These are phyloP conservation scores for Patella caerulea DNA, from an alignment of 2,888 invertebrate genomes.

Conservation along the genomic window DNA sequence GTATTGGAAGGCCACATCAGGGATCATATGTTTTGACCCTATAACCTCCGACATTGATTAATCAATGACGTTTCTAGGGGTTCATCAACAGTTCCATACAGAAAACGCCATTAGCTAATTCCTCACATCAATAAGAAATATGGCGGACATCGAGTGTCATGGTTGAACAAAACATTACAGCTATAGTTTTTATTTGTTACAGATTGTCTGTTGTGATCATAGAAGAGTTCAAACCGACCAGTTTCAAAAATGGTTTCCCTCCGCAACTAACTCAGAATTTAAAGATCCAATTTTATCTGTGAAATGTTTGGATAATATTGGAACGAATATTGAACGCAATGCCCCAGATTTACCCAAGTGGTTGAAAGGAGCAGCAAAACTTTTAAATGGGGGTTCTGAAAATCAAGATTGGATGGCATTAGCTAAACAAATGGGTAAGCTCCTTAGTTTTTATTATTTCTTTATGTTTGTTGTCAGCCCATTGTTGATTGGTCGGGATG, in stretches of 20 bases:
- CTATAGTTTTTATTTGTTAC: conserved; percentile 22
- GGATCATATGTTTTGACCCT: no score
- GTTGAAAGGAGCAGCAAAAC: conserved; percentile 71
- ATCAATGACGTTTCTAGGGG: no score
- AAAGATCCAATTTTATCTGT: conserved; percentile 57
- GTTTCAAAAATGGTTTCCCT: conserved; percentile 70
- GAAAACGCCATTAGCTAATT: no score
- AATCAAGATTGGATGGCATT: conserved; percentile 71
- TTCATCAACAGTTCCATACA: no score
- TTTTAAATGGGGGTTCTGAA: conserved; percentile 68
- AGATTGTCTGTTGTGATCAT: conserved; percentile 72
- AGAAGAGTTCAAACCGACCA: conserved; percentile 70
- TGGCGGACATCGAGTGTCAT: no score
- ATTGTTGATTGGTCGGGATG: not conserved
- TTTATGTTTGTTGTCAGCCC: not conserved
- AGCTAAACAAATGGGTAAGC: conserved; percentile 67
- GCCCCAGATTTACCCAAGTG: conserved; percentile 67
- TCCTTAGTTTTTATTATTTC: no score
- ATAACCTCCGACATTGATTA: no score
- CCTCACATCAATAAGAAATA: no score
- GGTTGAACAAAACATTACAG: no score
- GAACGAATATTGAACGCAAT: conserved; percentile 63
- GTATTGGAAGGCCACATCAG: no score
- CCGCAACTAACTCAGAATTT: conserved; percentile 44
- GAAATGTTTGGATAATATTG: conserved; percentile 47